Base-by-base conservation (phyloP, 2,888 invertebrate species). In the Dugesia japonica region DNA sequence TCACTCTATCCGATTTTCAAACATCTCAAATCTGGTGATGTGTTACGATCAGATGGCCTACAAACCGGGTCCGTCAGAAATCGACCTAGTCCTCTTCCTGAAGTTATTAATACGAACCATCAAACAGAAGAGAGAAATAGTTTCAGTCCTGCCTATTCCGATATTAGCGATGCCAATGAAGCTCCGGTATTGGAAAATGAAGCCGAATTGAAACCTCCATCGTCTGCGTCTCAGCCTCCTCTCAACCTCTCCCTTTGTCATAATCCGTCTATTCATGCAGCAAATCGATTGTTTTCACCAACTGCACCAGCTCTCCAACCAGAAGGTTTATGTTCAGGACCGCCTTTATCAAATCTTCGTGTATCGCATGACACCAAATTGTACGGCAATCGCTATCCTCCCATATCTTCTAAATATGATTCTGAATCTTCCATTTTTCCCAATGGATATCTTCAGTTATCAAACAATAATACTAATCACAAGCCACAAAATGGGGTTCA, bases 291-390 rank as follows among this genome's bases (percentile, higher is more conserved):
- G 17, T 56, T 56, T n/a, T 56, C 56, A 4, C 56, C 56, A 56
- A 56, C 56, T 56, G 56, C 56, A 56, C 56, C 56, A 7, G 56
- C 56, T 9, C 17, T 56, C 4, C 56, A 56, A 56, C 56, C 56
- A 56, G 56, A 56, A 56, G 56, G 56, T 23, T n/a, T 56, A 1
- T 56, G 56, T n/a, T 56, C 56, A 56, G 56, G 56, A 56, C 56
- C 56, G n/a, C 56, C 56, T 23, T 56, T 56, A 56, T 56, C 56
- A n/a, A 56, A 56, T 56, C n/a, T 56, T 4, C 56, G 56, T 56
- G 4, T 56, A n/a, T 13, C 56, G n/a, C 56, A 56, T n/a, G 56
- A 56, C 23, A n/a, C 56, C 4, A 56, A 56, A 56, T n/a, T 56
- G 56, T 56, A 56, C 17, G 31, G 31, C 7, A 31, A 31, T 31